Conservation (phyloP, 2,113 vertebrate species). For the Microcebus ravelobensis region DNA sequence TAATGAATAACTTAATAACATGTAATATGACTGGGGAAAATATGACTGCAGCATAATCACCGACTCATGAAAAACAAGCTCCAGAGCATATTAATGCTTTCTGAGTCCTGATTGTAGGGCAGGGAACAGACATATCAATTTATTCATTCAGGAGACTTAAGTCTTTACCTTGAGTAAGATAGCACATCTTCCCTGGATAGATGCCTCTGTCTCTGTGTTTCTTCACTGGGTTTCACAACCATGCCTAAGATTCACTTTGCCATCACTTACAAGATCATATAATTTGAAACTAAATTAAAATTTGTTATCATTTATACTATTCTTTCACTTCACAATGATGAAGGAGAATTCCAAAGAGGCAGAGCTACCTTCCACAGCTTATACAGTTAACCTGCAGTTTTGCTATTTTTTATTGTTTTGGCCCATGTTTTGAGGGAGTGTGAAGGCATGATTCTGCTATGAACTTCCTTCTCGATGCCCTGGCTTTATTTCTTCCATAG, state of each 20-base stretch:
- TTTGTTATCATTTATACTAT: not conserved
- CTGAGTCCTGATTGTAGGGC: not conserved
- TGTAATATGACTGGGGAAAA: not conserved
- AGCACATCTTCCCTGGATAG: accelerated
- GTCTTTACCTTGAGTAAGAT: not conserved
- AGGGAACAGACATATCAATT: not conserved
- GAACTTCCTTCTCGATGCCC: not conserved
- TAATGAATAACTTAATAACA: not conserved
- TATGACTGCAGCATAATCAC: not conserved
- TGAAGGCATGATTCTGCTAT: not conserved
- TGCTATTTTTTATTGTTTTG: not conserved
- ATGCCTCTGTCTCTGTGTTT: not conserved
- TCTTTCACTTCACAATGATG: not conserved
- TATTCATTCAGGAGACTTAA: not conserved
- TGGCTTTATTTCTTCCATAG: not conserved
- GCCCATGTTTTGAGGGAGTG: not conserved
- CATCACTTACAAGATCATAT: not conserved
- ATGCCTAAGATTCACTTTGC: not conserved
- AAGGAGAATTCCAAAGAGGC: not conserved
- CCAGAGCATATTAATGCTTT: not conserved
- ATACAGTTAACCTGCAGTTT: not conserved
- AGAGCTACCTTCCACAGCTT: not conserved
- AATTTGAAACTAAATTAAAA: not conserved
- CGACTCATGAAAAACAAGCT: not conserved
- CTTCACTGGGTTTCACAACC: not conserved